A percentile compares a stretch with the other conserved stretches of the same genome.
These are phyloP conservation scores for Zosterops lateralis DNA, from an alignment of 2,113 vertebrate species.

Conservation along the genomic window DNA sequence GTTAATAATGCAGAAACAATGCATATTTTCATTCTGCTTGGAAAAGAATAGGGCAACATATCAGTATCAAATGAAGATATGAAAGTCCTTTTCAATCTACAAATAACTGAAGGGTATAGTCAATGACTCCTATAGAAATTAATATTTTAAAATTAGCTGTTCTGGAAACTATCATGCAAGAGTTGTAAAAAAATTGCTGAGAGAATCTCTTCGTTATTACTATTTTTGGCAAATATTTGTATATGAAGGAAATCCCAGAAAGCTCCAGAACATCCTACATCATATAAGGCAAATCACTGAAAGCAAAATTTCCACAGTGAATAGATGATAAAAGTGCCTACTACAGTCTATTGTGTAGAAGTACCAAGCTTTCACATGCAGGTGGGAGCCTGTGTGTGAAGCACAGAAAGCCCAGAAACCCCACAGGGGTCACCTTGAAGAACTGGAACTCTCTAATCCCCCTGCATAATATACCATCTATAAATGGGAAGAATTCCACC, in stretches of 20 bases:
- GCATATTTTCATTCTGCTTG: not conserved
- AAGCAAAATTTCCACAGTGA: not conserved
- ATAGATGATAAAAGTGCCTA: not conserved
- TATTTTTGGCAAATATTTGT: slow-evolving; percentile 36
- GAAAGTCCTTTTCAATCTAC: not conserved
- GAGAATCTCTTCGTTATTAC: not conserved
- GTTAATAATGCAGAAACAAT: not conserved
- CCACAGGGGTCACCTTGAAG: not conserved
- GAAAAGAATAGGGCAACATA: not conserved
- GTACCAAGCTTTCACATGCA: not conserved
- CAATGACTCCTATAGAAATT: not conserved
- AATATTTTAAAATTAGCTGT: not conserved
- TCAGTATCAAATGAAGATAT: not conserved
- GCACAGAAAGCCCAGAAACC: not conserved
- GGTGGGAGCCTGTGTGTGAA: not conserved
- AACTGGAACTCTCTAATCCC: not conserved
- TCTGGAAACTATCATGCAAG: not conserved
- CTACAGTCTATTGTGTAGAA: not conserved
- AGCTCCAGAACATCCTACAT: not conserved
- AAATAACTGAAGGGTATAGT: not conserved
- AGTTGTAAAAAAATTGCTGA: not conserved
- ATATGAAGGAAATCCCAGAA: not conserved
- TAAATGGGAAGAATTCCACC: not conserved
- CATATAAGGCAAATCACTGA: not conserved
- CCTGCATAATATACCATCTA: not conserved